Evolutionary conservation across 1,140 invertebrate genomes (phyloP).

Genomic region (Camponotus pennsylvanicus): DNA sequence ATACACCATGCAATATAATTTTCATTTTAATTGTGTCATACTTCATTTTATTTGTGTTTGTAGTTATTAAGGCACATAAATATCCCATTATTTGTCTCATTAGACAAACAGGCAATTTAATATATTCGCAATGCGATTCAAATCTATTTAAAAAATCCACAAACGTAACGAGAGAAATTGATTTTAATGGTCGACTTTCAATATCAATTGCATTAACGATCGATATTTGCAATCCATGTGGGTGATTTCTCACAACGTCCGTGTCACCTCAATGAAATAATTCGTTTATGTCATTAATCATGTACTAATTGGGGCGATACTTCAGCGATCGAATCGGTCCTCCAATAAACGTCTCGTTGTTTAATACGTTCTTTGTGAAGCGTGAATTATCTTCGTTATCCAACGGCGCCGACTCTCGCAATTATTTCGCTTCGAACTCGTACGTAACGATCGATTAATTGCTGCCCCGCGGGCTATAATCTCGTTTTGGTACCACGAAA

Average conservation of each 20-base stretch:
- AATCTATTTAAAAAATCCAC: constrained; percentile 14
- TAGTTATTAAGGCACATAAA: constrained; percentile 30
- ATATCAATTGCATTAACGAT: constrained; percentile 32
- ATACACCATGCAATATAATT: constrained; percentile 2
- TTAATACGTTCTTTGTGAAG: constrained; percentile 24
- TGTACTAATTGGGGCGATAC: constrained; percentile 51
- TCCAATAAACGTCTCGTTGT: constrained; percentile 40
- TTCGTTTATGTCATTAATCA: constrained; percentile 49
- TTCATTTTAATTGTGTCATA: constrained; percentile 9
- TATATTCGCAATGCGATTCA: not conserved
- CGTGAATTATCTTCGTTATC: constrained; percentile 46
- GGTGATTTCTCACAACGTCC: constrained; percentile 1
- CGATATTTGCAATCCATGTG: constrained; percentile 18
- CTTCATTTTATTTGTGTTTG: constrained; percentile 22
- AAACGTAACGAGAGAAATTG: constrained; percentile 10
- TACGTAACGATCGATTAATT: constrained; percentile 65
- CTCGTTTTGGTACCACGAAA: constrained; percentile 21
- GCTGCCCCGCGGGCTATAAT: constrained; percentile 47
- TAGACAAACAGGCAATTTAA: not conserved
- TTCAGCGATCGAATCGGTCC: not conserved
- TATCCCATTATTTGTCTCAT: not conserved
- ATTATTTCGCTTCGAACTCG: constrained; percentile 53
- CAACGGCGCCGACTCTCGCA: constrained; percentile 21
- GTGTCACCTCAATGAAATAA: constrained; percentile 2
- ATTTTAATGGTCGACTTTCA: constrained; percentile 7